Evolutionary conservation across 2,113 vertebrate genomes (phyloP), one percentile per base, ranked within the genome.

Genomic region (Pygathrix nemaeus): DNA sequence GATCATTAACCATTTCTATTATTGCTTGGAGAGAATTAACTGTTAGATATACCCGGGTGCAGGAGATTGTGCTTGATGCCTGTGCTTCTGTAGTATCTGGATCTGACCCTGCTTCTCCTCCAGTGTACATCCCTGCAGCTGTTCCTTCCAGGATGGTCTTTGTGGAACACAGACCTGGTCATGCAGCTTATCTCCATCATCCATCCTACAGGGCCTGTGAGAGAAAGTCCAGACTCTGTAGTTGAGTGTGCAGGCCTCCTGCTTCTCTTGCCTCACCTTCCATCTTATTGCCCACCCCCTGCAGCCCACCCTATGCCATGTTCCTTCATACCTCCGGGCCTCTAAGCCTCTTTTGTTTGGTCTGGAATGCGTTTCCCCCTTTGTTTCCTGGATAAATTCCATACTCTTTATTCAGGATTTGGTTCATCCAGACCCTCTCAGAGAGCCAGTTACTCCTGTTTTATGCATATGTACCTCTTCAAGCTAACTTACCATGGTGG

Each of bases 1-100:
- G 40, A 59, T 79, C 55, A 16, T 61, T 78, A 84, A 57, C 52
- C 79, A 7, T 76, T 93, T 93, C 57, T 1, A 0, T 32, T 73
- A 94, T 89, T 93, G n/a, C 92, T 85, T 40, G 45, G n/a, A n/a
- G 84, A 75, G 45, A 66, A 50, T 55, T 90, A 27, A n/a, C 70
- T 72, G 3, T 59, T 79, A 89, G 21, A 61, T 92, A 25, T 6
- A 70, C 48, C 79, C 23, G 13, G 38, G 35, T 73, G 68, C 11
- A n/a, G 6, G 73, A 5, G 72, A 25, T 27, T 38, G 13, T 70
- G n/a, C 81, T 52, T 68, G 50, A 72, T 87, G 23, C 45, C 0
- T 68, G 3, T 43, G 35, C 70, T 93, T 87, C 90, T 80, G 16
- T 95, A 66, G 50, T 20, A 20, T 66, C 72, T 43, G 38, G 23